These are phyloP conservation scores for Sylvilagus floridanus DNA, from an alignment of 2,797 vertebrate genomes.

Conservation along the genomic window DNA sequence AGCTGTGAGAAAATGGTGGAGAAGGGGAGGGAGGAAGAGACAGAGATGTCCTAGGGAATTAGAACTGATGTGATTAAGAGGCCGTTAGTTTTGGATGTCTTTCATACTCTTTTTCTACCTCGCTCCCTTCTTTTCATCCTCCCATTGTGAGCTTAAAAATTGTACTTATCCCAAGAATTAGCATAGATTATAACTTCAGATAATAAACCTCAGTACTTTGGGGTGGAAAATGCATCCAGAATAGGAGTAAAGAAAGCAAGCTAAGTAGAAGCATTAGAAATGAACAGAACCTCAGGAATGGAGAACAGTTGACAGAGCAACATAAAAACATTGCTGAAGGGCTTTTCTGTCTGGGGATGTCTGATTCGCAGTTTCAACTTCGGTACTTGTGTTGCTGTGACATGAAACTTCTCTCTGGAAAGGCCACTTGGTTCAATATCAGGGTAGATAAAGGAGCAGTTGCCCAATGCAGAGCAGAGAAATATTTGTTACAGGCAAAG, in stretches of 20 bases:
- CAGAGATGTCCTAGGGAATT: not conserved
- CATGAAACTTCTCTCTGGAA: not conserved
- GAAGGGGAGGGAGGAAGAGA: not conserved
- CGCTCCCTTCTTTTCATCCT: not conserved
- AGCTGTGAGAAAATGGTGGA: not conserved
- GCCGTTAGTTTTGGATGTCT: not conserved
- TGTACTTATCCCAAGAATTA: not conserved
- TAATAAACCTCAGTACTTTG: not conserved
- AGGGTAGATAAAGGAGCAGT: not conserved
- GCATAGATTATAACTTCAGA: not conserved
- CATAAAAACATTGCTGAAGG: not conserved
- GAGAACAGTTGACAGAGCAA: not conserved
- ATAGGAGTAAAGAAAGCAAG: not conserved
- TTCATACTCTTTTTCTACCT: not conserved
- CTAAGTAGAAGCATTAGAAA: not conserved
- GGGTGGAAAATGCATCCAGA: not conserved
- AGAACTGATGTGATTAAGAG: not conserved
- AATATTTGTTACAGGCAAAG: not conserved
- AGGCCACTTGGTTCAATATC: not conserved
- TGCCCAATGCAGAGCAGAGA: not conserved
- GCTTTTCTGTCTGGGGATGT: not conserved
- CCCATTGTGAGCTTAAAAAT: conserved; percentile 15
- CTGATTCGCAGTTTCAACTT: not conserved
- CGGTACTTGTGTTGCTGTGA: not conserved
- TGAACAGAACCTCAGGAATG: not conserved